These are phyloP conservation scores for Metacarcinus magister DNA, from an alignment of 2,888 invertebrate species.

Conservation along the genomic window DNA sequence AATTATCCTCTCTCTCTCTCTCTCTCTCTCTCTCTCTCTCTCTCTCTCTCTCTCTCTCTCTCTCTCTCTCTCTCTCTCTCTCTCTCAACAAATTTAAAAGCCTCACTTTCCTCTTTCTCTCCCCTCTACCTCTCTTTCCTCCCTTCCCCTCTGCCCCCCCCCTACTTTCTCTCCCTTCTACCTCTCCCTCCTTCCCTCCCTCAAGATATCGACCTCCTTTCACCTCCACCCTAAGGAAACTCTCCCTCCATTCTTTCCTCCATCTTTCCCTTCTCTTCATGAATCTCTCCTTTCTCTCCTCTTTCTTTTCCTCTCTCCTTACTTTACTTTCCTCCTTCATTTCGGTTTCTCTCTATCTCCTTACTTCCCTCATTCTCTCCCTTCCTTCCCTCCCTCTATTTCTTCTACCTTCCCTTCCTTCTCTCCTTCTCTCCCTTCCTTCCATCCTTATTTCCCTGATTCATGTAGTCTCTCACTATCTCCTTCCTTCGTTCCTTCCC, in stretches of 20 bases:
- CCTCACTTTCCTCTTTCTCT: no score
- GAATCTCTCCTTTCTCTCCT: neutral
- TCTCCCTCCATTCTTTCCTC: neutral
- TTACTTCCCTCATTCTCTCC: neutral
- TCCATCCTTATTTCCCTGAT: neutral
- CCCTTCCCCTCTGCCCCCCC: no score
- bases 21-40: no score
- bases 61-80: no score
- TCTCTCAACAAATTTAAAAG: no score
- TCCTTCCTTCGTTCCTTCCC: neutral
- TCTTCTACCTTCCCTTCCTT: neutral
- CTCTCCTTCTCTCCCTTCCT: neutral
- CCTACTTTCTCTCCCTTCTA: no score
- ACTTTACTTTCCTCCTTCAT: neutral
- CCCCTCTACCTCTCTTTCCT: no score
- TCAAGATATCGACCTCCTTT: no score
- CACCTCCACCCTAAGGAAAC: no score
- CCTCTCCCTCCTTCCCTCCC: no score
- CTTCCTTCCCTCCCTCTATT: neutral
- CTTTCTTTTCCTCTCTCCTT: neutral
- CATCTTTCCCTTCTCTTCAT: neutral
- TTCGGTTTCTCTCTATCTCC: neutral
- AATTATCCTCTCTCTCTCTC: no score
- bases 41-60: no score
- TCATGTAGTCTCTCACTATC: neutral